These are phyloP conservation scores for Semibalanus balanoides DNA, from an alignment of 1,140 invertebrate genomes.

Conservation along the genomic window DNA sequence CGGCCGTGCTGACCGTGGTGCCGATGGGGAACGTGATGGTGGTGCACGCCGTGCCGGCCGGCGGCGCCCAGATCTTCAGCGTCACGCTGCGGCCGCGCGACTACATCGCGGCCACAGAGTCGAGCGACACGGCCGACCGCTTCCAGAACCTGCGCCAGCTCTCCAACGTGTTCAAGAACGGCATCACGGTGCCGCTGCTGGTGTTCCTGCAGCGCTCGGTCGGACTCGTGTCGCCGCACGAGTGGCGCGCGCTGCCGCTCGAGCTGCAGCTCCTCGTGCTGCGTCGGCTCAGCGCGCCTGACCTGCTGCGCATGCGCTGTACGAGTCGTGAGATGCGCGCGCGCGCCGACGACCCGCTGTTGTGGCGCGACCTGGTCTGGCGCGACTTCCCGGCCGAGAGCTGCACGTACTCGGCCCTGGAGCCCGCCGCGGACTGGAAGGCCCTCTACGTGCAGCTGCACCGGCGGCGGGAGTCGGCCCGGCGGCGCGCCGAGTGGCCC, in stretches of 20 bases:
- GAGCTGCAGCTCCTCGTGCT: not conserved
- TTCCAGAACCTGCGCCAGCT: slow-evolving; percentile 1
- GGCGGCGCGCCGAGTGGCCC: not conserved
- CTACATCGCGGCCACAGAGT: not conserved
- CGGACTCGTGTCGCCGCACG: not conserved
- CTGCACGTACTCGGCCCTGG: not conserved
- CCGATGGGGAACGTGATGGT: not conserved
- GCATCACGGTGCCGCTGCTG: not conserved
- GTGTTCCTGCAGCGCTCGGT: not conserved
- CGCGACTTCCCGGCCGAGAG: not conserved
- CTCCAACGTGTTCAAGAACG: not conserved
- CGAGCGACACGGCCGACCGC: not conserved
- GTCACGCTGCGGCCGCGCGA: not conserved
- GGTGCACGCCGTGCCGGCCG: not conserved
- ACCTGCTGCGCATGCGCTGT: not conserved
- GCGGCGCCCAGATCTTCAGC: not conserved
- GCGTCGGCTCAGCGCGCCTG: not conserved
- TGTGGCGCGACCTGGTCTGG: not conserved
- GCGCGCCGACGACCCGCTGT: not conserved
- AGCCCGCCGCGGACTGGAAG: not conserved
- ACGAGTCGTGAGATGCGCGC: not conserved
- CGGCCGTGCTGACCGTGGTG: not conserved
- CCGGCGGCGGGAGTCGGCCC: not conserved
- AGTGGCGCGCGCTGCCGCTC: slow-evolving; percentile 1
- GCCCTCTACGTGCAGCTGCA: not conserved